Evolutionary conservation across 2,113 vertebrate genomes (phyloP).

Genomic region (Nothoprocta perdicaria): DNA sequence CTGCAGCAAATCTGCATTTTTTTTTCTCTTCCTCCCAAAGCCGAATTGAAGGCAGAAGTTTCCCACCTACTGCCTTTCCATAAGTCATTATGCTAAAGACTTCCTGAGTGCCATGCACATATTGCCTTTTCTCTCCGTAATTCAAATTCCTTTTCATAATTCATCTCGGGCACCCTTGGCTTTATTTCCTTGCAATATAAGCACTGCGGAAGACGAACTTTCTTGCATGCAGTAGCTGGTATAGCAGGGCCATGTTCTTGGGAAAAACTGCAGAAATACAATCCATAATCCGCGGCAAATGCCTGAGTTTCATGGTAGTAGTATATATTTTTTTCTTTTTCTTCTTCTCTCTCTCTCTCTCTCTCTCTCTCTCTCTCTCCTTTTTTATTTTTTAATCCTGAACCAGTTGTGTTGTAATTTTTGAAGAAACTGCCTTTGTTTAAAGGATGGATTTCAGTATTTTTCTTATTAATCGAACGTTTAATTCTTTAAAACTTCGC

Average conservation of each 20-base stretch:
- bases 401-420: not conserved
- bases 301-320: conserved; percentile 7
- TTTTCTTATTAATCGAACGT: not conserved
- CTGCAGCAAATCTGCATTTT: not conserved
- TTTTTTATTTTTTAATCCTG: not conserved
- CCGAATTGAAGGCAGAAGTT: not conserved
- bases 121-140: not conserved
- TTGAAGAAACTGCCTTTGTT: not conserved
- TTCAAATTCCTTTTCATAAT: not conserved
- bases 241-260: not conserved
- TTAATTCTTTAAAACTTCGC: not conserved
- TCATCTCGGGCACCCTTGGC: not conserved
- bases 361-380: not conserved
- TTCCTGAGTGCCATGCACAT: not conserved
- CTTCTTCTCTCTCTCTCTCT: not conserved
- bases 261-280: not conserved
- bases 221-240: not conserved
- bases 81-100: not conserved
- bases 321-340: not conserved
- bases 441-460: not conserved
- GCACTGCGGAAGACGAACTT: not conserved
- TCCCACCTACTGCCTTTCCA: not conserved
- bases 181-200: not conserved
- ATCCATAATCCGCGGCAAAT: not conserved
- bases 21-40: not conserved